Base-by-base conservation (phyloP, 2,797 vertebrate genomes). In the Cuniculus paca region DNA sequence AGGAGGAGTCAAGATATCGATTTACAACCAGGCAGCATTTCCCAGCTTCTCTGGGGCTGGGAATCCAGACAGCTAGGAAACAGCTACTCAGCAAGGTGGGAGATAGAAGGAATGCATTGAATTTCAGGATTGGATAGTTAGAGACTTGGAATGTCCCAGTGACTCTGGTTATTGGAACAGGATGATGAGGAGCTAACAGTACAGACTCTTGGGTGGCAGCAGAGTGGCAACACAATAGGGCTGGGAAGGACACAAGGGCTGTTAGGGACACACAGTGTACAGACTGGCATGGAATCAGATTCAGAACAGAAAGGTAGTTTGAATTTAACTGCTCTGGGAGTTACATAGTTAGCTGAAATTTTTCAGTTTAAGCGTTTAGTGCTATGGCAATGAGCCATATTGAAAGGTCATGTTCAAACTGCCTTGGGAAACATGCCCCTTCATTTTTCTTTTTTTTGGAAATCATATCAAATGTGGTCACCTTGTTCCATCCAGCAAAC, bases 131-230 rank as follows among this genome's bases (percentile, higher is more conserved):
- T 39, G 48, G n/a, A 11, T 34, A 34, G 11, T n/a, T 8, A 68
- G 48, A 68, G 34, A 70, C 24, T 39, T 85, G 4, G 48, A 70
- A 39, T 36, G 4, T 39, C 34, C 22, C n/a, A 80, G n/a, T 8
- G 6, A 39, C 39, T 45, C 80, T 85, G 48, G 13, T 39, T 54
- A 39, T 4, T 16, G 36, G 3, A 70, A 28, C 24, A 56, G 1
- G 12, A 34, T 65, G 52, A 85, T 8, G 45, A 56, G 11, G 13
- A 11, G 8, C 8, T 36, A 45, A 19, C 4, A 60, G 11, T 13
- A 31, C 7, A 17, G 54, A 60, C 3, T 1, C 2, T 24, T 2
- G 11, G 22, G 22, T 6, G 22, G 34, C 12, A 12, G 5, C n/a
- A 31, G 20, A n/a, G 24, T 9, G 20, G 6, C 3, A 13, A 5